Conservation (phyloP, 2,113 vertebrate species). For the Pachypanchax playfairii region DNA sequence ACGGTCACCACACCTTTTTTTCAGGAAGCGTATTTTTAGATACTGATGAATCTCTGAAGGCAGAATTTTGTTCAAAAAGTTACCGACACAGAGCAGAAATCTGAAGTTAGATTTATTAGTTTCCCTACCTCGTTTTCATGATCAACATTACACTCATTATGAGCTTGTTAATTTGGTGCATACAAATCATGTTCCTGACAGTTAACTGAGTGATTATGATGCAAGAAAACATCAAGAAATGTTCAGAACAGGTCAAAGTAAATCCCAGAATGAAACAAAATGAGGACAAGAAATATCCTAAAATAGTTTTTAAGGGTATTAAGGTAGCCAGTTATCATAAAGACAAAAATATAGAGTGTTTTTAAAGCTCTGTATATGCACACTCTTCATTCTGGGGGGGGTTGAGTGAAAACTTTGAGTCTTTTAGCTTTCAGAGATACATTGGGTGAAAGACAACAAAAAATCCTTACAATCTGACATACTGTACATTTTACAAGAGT, state of each 20-base stretch:
- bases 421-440: too few relatives aligned
- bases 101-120: slow-evolving; percentile 1
- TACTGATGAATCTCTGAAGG: background rate
- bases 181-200: slow-evolving; percentile 12
- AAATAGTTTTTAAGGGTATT: too few relatives aligned
- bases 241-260: slow-evolving; percentile 20
- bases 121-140: background rate
- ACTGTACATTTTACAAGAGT: too few relatives aligned
- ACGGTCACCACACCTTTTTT: background rate
- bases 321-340: too few relatives aligned
- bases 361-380: too few relatives aligned
- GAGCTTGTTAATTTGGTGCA: slow-evolving; percentile 6
- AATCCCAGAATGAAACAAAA: slow-evolving; percentile 4
- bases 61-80: background rate
- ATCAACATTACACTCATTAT: slow-evolving; percentile 10
- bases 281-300: too few relatives aligned
- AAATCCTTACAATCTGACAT: too few relatives aligned
- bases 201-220: slow-evolving; percentile 13
- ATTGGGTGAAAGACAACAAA: too few relatives aligned
- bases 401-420: too few relatives aligned
- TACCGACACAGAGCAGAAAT: background rate
- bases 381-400: too few relatives aligned
- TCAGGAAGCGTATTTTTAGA: slow-evolving; percentile 39
- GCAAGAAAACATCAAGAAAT: slow-evolving; percentile 2
- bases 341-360: too few relatives aligned